Conservation (phyloP, 2,113 vertebrate species). For the Istiophorus platypterus region DNA sequence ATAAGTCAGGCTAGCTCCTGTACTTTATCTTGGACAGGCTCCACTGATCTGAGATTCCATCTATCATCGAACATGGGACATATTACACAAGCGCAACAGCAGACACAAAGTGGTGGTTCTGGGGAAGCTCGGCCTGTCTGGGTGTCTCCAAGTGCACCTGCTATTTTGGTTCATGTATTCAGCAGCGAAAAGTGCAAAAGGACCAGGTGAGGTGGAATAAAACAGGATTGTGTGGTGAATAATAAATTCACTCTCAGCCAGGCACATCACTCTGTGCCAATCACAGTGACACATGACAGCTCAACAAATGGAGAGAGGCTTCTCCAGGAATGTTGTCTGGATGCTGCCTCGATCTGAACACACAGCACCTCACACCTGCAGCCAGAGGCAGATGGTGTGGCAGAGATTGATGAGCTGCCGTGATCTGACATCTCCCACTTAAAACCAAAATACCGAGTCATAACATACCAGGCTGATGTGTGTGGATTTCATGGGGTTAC, state of each 20-base stretch:
- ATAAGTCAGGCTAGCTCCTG: constrained; percentile 60
- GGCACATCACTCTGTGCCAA: neutral
- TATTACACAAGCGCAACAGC: neutral
- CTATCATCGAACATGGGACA: constrained; percentile 9
- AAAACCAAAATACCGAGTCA: neutral
- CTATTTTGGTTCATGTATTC: neutral
- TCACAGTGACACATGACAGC: neutral
- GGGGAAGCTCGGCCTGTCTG: neutral
- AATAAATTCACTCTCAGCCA: neutral
- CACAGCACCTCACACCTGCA: neutral
- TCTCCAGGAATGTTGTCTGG: neutral
- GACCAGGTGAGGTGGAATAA: neutral
- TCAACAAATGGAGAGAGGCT: constrained; percentile 1
- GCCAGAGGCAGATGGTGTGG: neutral
- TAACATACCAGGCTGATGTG: neutral
- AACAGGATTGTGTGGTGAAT: neutral
- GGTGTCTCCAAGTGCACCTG: neutral
- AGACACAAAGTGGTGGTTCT: neutral
- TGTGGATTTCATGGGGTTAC: neutral
- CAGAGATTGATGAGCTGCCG: neutral
- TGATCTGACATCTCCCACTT: neutral
- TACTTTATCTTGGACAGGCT: constrained; percentile 75
- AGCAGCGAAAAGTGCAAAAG: neutral
- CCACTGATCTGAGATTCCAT: constrained; percentile 70
- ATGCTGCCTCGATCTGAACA: neutral